Conservation (phyloP, 1,140 invertebrate genomes). For the Pseudomyrmex dendroicus region DNA sequence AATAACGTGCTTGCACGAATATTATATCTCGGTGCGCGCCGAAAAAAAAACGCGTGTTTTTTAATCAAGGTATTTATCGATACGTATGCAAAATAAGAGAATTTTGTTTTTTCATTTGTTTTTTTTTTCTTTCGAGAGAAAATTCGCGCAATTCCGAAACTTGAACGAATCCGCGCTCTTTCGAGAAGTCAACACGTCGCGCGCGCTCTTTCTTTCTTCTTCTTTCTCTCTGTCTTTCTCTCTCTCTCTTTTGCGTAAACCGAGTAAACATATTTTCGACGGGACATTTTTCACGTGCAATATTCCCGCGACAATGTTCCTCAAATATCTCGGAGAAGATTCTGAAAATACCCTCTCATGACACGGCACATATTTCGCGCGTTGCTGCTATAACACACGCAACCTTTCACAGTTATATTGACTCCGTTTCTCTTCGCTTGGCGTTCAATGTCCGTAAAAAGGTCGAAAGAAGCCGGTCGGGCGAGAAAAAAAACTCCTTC, state of each 20-base stretch:
- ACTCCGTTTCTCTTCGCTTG: slow-evolving; percentile 26
- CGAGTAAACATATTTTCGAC: slow-evolving; percentile 15
- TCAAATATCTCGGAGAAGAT: neutral
- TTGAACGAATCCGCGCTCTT: no score
- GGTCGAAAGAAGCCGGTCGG: neutral
- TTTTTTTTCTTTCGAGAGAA: no score
- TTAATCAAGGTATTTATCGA: no score
- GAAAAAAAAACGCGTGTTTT: no score
- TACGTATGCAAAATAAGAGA: neutral
- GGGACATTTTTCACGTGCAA: neutral
- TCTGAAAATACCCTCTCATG: neutral
- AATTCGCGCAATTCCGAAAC: neutral
- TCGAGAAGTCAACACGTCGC: no score
- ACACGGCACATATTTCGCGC: neutral
- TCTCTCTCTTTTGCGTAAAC: no score
- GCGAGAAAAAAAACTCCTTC: neutral
- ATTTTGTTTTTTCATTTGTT: neutral
- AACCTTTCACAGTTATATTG: slow-evolving; percentile 19
- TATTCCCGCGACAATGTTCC: neutral
- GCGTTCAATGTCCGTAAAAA: slow-evolving; percentile 11
- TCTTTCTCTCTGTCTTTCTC: no score
- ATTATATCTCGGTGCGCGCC: no score
- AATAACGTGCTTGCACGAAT: neutral
- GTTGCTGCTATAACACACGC: neutral
- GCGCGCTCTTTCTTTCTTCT: no score